Conservation (phyloP, 2,797 vertebrate genomes). For the Notolepis coatsorum region DNA sequence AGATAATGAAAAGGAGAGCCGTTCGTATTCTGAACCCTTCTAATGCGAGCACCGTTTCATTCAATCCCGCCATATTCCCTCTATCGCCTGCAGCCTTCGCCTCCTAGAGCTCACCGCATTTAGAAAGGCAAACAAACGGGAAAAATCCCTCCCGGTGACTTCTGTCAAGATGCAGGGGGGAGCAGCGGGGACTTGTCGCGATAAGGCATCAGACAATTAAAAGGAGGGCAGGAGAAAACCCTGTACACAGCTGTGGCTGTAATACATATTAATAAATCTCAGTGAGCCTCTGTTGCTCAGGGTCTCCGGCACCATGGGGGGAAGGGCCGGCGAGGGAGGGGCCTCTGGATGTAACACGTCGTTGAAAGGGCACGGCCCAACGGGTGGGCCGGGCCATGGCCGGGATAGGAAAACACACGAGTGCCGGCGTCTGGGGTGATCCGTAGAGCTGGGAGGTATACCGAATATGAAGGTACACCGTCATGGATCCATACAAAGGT, state of each 20-base stretch:
- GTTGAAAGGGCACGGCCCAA: slow-evolving; percentile 12
- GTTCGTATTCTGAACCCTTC: slow-evolving; percentile 8
- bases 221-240: slow-evolving; percentile 42
- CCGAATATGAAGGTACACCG: too few species aligned
- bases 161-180: slow-evolving; percentile 31
- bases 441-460: too few species aligned
- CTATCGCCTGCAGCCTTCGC: slow-evolving; percentile 9
- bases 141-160: slow-evolving; percentile 19
- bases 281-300: slow-evolving; percentile 36
- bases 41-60: slow-evolving; percentile 6
- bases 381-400: neutral
- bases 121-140: neutral
- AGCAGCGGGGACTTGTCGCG: slow-evolving; percentile 40
- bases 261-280: slow-evolving; percentile 61
- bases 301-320: neutral
- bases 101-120: slow-evolving; percentile 12
- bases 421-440: slow-evolving; percentile 10
- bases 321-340: neutral
- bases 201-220: slow-evolving; percentile 63
- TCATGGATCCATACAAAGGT: too few species aligned
- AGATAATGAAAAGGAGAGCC: slow-evolving; percentile 1
- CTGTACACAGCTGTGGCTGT: slow-evolving; percentile 19
- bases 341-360: slow-evolving; percentile 7
- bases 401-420: neutral
- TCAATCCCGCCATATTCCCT: neutral